Conservation (phyloP, 2,888 invertebrate genomes). For the Nomada ruficornis region DNA sequence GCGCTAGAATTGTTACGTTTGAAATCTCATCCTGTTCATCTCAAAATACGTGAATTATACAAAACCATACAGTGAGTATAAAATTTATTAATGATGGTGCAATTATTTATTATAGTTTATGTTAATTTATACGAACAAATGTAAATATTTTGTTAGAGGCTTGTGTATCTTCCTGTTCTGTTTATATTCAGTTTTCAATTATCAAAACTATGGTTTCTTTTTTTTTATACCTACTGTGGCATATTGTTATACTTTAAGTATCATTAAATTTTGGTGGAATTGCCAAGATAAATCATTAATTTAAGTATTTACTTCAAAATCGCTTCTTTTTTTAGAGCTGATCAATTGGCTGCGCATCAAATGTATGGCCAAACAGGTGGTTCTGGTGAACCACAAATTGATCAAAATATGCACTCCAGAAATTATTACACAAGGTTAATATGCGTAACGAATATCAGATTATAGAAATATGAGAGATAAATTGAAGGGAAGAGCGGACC, state of each 20-base stretch:
- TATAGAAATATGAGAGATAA: neutral
- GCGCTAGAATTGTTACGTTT: slow-evolving; percentile 89
- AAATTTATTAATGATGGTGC: slow-evolving; percentile 26
- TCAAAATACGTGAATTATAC: slow-evolving; percentile 89
- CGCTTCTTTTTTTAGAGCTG: slow-evolving; percentile 75
- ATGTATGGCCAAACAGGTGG: slow-evolving; percentile 80
- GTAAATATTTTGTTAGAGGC: neutral
- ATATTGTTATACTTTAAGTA: slow-evolving; percentile 55
- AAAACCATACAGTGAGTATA: slow-evolving; percentile 87
- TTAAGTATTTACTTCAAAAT: neutral
- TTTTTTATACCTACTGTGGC: slow-evolving; percentile 38
- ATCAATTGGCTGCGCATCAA: slow-evolving; percentile 81
- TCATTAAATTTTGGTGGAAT: neutral
- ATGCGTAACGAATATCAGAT: neutral
- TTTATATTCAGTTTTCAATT: slow-evolving; percentile 9
- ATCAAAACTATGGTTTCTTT: neutral
- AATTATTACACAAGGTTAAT: slow-evolving; percentile 72
- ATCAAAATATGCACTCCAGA: slow-evolving; percentile 82
- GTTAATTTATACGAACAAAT: neutral
- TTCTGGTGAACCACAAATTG: slow-evolving; percentile 79
- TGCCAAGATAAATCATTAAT: neutral
- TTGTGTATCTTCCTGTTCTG: slow-evolving; percentile 11
- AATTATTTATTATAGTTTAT: slow-evolving; percentile 24
- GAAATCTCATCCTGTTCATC: slow-evolving; percentile 87
- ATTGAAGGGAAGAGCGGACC: too few relatives aligned